Base-by-base conservation (phyloP, 2,888 invertebrate species). In the Ditylenchus weischeri region DNA sequence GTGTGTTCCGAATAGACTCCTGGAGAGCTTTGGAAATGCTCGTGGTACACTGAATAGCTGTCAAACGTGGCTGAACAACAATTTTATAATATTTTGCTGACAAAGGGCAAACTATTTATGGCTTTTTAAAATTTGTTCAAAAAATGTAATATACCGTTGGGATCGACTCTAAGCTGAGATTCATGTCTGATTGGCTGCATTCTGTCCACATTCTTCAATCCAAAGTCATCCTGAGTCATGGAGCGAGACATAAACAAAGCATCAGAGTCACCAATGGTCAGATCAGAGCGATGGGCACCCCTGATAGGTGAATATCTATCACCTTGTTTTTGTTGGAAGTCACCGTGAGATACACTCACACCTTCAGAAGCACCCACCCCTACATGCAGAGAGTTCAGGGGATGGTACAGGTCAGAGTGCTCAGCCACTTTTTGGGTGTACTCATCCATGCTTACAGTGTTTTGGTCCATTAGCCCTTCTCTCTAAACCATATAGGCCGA, bases 51-150 rank as follows among this genome's bases (percentile, higher is more conserved):
- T 48, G 75, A 69, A 47, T 66, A 47, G 7, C 66, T 65, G 63
- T 75, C 71, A 29, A 73, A 72, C 1, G 62, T 68, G 36, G 62
- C 74, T 72, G 36, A 63, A 68, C 4, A n/a, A n/a, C n/a, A n/a
- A n/a, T n/a, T n/a, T n/a, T n/a, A n/a, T n/a, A n/a, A n/a, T n/a
- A n/a, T n/a, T n/a, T n/a, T n/a, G n/a, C n/a, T n/a, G n/a, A n/a
- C n/a, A n/a, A n/a, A n/a, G n/a, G n/a, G n/a, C n/a, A n/a, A n/a
- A n/a, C n/a, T n/a, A n/a, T n/a, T n/a, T n/a, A n/a, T n/a, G n/a
- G n/a, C n/a, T n/a, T n/a, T n/a, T n/a, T n/a, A 54, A 15, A 7
- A 29, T n/a, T 54, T 13, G 59, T 19, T 29, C 2, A 13, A 59
- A 15, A 29, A 13, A 8, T 19, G 13, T 43, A 15, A 15, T 2